Conservation (phyloP, 2,888 invertebrate genomes). For the Nephrotoma flavescens region DNA sequence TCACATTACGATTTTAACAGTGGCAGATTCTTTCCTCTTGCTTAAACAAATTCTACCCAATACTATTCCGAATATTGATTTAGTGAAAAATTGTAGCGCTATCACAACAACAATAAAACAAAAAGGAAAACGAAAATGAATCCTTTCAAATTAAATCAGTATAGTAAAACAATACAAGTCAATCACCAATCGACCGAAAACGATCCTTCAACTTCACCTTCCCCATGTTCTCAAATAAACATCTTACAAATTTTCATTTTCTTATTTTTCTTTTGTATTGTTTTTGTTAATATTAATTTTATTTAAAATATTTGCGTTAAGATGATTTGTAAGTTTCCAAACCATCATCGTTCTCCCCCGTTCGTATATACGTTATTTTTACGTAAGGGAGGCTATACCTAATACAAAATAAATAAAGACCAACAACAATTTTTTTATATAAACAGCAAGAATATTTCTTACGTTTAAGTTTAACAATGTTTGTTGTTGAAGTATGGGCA, state of each 20-base stretch:
- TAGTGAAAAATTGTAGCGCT: too few relatives aligned
- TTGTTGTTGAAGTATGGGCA: neutral
- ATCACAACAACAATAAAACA: neutral
- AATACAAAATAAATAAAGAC: neutral
- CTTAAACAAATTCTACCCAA: too few relatives aligned
- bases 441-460: neutral
- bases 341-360: neutral
- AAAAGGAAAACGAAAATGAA: neutral
- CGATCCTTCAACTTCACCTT: neutral
- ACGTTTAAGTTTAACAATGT: neutral
- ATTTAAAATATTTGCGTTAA: neutral
- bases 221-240: neutral
- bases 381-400: neutral
- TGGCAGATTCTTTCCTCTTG: too few relatives aligned
- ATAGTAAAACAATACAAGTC: neutral
- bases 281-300: neutral
- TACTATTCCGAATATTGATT: too few relatives aligned
- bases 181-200: neutral
- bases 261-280: neutral
- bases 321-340: neutral
- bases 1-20: too few relatives aligned
- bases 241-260: neutral
- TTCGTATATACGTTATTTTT: neutral
- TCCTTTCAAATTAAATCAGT: neutral
- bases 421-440: neutral